Base-by-base conservation (phyloP, 2,888 invertebrate genomes). In the Philereme vetulata region DNA sequence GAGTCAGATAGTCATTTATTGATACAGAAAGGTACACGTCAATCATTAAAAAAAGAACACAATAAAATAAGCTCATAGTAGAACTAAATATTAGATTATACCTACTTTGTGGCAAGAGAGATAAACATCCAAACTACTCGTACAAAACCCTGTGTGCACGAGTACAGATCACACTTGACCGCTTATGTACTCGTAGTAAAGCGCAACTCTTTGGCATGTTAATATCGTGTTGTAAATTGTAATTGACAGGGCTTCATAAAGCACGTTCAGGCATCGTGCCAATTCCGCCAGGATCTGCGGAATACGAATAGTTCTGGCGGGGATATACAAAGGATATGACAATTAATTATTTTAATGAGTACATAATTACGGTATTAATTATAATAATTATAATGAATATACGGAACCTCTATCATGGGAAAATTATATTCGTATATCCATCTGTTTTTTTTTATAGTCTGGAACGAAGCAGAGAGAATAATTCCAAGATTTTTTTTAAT, bases 291-390 rank as follows among this genome's bases (percentile, higher is more conserved):
- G 21, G 11, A 42, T n/a, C 6, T 33, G 9, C 1, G 9, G 49
- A 60, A 54, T 60, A 54, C 34, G 8, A 60, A 50, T 49, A 4
- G 4, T 36, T 34, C 5, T 32, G 34, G 0, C 45, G 49, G 59
- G 7, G 32, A 8, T 54, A 38, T 42, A 46, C 59, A 60, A 60
- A 60, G 50, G 35, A n/a, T 6, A 47, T 4, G 7, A 6, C 42
- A 46, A 54, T 50, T 51, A 36, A 9, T 49, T 53, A 50, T 45
- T 47, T 8, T 43, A 49, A 59, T 58, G 48, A 44, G 35, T 47
- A 6, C 35, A 10, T 21, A 5, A 10, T 46, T 40, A 33, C 6
- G 11, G 56, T 40, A 51, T 51, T 40, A 40, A 34, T 33, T 33
- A 46, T 5, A 21, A 21, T 21, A 21, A 21, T 21, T 21, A n/a